phyloP scores from a whole-genome alignment of 1,140 invertebrate species.

The Elymnias hypermnestra region DNA sequence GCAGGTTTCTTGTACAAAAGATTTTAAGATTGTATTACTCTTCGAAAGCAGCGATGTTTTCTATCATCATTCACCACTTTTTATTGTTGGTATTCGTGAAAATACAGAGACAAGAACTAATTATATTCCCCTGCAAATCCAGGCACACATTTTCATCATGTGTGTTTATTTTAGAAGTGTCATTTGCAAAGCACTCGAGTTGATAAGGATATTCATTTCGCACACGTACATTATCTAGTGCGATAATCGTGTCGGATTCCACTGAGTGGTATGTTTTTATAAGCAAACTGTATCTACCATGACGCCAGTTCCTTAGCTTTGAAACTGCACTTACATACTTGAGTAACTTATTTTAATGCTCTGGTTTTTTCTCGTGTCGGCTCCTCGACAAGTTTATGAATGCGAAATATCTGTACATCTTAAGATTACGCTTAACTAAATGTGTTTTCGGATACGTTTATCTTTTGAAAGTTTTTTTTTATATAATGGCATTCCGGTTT shows the following conservation, averaged over 20 bases:
- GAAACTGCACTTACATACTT: constrained; percentile 1
- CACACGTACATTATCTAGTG: constrained; percentile 27
- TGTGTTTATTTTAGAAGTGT: constrained; percentile 14
- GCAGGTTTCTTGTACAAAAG: no score
- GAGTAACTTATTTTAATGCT: constrained; percentile 10
- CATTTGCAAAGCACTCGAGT: constrained; percentile 22
- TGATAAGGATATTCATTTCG: constrained; percentile 29
- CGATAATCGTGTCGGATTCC: constrained; percentile 28
- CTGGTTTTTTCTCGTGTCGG: constrained; percentile 13
- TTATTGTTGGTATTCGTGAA: no score
- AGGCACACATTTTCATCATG: constrained; percentile 3
- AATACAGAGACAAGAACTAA: no score
- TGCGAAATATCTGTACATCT: not conserved
- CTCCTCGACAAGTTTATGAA: not conserved
- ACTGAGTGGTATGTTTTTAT: constrained; percentile 22
- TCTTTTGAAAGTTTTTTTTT: not conserved
- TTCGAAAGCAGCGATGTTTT: no score
- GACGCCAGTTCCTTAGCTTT: constrained; percentile 5
- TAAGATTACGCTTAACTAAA: not conserved
- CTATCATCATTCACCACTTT: not conserved
- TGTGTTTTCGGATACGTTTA: not conserved
- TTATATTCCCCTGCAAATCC: no score
- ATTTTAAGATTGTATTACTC: no score
- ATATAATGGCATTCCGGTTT: not conserved
- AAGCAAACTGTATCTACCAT: not conserved